phyloP scores from a whole-genome alignment of 2,113 vertebrate genomes.

The Desmodus rotundus region DNA sequence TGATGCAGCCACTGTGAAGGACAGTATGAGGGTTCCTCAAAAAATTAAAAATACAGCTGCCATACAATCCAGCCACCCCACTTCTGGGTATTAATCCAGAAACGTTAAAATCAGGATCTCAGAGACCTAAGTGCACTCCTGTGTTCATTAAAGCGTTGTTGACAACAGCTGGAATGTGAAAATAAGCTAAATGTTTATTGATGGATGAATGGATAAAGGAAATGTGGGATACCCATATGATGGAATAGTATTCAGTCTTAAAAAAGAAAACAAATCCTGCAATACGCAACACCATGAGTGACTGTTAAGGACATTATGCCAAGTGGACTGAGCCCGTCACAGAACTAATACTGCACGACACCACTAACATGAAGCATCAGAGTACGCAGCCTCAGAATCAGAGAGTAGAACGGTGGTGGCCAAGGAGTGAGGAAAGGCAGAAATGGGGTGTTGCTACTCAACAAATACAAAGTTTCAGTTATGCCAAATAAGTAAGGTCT shows the following conservation, averaged over 20 bases:
- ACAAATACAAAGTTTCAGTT: not conserved
- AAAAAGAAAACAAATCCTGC: not conserved
- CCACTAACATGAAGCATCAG: not conserved
- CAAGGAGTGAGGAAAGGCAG: not conserved
- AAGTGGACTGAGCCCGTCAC: not conserved
- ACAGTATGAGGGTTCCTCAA: too few relatives aligned
- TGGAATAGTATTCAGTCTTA: not conserved
- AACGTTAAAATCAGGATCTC: not conserved
- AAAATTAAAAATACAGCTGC: not conserved
- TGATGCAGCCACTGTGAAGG: not conserved
- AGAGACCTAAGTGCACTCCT: not conserved
- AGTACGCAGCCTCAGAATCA: not conserved
- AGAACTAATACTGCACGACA: not conserved
- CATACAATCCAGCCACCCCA: not conserved
- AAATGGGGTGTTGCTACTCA: not conserved
- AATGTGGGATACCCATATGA: not conserved
- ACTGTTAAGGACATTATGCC: not conserved
- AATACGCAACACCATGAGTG: too few relatives aligned
- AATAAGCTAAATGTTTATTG: not conserved
- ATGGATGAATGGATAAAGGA: not conserved
- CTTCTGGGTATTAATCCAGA: not conserved
- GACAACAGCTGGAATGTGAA: not conserved
- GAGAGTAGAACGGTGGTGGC: not conserved
- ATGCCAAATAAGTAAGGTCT: not conserved
- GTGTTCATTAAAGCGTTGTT: not conserved